phyloP scores from a whole-genome alignment of 2,888 invertebrate species.

The Anthrax anthrax region DNA sequence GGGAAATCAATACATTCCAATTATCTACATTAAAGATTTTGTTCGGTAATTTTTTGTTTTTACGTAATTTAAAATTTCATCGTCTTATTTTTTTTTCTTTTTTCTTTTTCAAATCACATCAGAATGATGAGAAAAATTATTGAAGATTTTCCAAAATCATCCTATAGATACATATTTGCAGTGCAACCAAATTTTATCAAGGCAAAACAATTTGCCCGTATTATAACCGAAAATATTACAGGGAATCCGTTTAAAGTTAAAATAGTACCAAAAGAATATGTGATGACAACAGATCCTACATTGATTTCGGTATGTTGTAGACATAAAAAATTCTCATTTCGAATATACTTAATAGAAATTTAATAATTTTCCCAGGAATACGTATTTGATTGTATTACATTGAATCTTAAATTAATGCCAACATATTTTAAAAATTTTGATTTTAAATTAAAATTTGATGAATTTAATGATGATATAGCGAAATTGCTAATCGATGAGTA shows the following conservation, averaged over 20 bases:
- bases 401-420: slow-evolving; percentile 46
- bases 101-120: slow-evolving; percentile 14
- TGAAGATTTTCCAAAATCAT: slow-evolving; percentile 37
- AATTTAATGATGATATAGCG: slow-evolving; percentile 19
- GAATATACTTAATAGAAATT: background rate
- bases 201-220: slow-evolving; percentile 41
- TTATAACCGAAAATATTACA: slow-evolving; percentile 25
- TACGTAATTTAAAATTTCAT: background rate
- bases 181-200: slow-evolving; percentile 44
- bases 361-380: slow-evolving; percentile 35
- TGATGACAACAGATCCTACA: slow-evolving; percentile 40
- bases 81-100: background rate
- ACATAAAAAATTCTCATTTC: background rate
- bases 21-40: slow-evolving; percentile 49
- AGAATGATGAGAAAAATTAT: slow-evolving; percentile 38
- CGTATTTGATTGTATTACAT: slow-evolving; percentile 40
- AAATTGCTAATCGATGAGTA: slow-evolving; percentile 38
- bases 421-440: slow-evolving; percentile 40
- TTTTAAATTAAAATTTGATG: slow-evolving; percentile 33
- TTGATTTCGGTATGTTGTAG: slow-evolving; percentile 28
- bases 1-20: slow-evolving; percentile 45
- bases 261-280: slow-evolving; percentile 41
- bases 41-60: slow-evolving; percentile 31
- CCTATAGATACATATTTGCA: slow-evolving; percentile 45
- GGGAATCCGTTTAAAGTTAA: slow-evolving; percentile 27